Base-by-base conservation (phyloP, 1,140 invertebrate species). In the Scaptomyza hsui region DNA sequence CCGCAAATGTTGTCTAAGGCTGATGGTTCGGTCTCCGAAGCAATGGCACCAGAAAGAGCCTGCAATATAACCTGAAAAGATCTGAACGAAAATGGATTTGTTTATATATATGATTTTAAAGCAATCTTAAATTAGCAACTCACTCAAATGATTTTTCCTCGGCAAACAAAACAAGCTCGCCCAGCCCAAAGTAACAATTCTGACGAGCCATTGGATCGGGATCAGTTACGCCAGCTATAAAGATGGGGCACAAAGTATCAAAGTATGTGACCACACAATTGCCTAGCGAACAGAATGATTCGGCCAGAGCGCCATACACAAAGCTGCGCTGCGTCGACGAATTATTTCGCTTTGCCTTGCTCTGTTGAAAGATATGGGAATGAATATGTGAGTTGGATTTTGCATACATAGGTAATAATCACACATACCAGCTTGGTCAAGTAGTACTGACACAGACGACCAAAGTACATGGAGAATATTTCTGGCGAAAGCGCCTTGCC, bases 1-100 rank as follows among this genome's bases (percentile, higher is more conserved):
- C 95, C 96, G 90, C 95, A 95, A 60, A 96, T 94, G 79, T 97
- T 97, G 79, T 97, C 96, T 21, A 95, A 88, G 1, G 94, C 94
- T 21, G 94, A 92, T 0, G 92, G 90, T 75, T 95, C 92, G 1
- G 91, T 92, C 88, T 96, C 96, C 71, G 93, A 93, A 15, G 91
- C 85, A 45, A 96, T 92, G 0, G 93, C 92, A n/a, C 92, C 89
- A 4, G 95, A 95, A 12, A 97, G 89, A 3, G 92, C 89, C 90
- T 94, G 93, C 9, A 97, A 86, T 75, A 97, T 94, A 16, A 93
- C 91, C 7, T 80, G 82, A 63, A 75, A 91, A 19, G 78, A 76
- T 13, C 89, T 91, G 45, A 1, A 65, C 13, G 4, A 18, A 32
- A 12, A 5, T 56, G 1, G 19, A 13, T 39, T n/a, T 6, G 13